Evolutionary conservation across 2,888 invertebrate genomes (phyloP).

Genomic region (Chrysodeixis includens): DNA sequence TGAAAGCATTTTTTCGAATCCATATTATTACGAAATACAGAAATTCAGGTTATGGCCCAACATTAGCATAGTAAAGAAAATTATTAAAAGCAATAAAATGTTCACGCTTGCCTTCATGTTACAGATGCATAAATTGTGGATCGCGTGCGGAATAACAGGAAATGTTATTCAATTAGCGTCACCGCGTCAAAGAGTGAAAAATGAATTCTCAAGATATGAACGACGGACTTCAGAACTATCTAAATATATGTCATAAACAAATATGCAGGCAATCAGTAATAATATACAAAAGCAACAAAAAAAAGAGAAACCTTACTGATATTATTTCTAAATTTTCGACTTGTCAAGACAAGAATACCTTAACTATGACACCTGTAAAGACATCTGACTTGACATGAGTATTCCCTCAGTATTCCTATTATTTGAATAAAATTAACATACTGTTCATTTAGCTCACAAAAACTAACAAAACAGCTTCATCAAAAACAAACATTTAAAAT

Average conservation of each 20-base stretch:
- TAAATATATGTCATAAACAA: not conserved
- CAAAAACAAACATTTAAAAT: not conserved
- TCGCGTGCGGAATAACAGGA: constrained; percentile 39
- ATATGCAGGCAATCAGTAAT: not conserved
- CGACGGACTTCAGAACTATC: not conserved
- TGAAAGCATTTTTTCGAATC: no score
- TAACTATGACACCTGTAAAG: no score
- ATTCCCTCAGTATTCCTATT: no score
- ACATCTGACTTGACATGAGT: no score
- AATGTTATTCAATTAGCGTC: constrained; percentile 41
- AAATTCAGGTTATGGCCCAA: constrained; percentile 30
- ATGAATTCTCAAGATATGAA: constrained; percentile 20
- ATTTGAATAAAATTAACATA: no score
- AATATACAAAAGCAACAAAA: no score
- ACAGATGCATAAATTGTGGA: constrained; percentile 42
- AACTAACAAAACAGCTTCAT: not conserved
- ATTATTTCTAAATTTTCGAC: no score
- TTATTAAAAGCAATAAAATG: constrained; percentile 38
- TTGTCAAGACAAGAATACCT: no score
- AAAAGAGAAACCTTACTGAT: no score
- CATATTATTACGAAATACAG: constrained; percentile 32
- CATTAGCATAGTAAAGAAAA: constrained; percentile 36
- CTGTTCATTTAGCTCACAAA: not conserved
- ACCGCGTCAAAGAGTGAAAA: constrained; percentile 34
- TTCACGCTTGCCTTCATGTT: constrained; percentile 41